Conservation (phyloP, 1,140 invertebrate genomes). For the Popillia japonica region DNA sequence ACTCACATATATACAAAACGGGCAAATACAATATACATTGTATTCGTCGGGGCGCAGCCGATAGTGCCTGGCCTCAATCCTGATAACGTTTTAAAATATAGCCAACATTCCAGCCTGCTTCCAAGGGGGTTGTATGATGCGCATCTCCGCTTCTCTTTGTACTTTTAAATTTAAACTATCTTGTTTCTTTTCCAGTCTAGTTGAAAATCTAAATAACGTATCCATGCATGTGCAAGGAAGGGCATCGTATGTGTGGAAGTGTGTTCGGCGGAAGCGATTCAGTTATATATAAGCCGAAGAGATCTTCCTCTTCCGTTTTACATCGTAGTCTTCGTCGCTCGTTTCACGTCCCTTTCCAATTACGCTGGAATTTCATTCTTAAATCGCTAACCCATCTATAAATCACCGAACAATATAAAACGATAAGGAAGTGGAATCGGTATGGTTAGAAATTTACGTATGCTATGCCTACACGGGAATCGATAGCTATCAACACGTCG, state of each 20-base stretch:
- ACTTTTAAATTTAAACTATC: constrained; percentile 51
- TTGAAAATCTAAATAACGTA: constrained; percentile 47
- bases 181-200: constrained; percentile 47
- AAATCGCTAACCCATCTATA: constrained; percentile 35
- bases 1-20: neutral
- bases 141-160: constrained; percentile 45
- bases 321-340: neutral
- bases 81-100: constrained; percentile 52
- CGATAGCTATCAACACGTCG: neutral
- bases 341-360: constrained; percentile 36
- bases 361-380: constrained; percentile 38
- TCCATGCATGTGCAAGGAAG: neutral
- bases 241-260: neutral
- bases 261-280: constrained; percentile 7
- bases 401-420: constrained; percentile 35
- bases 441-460: constrained; percentile 20
- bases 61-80: constrained; percentile 43
- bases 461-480: neutral
- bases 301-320: neutral
- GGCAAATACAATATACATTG: constrained; percentile 42
- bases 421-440: constrained; percentile 28
- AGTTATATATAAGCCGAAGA: neutral
- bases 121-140: neutral
- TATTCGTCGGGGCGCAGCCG: constrained; percentile 45
- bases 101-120: constrained; percentile 36